These are phyloP conservation scores for Cerastis leucographa DNA, from an alignment of 2,888 invertebrate genomes.

Conservation along the genomic window DNA sequence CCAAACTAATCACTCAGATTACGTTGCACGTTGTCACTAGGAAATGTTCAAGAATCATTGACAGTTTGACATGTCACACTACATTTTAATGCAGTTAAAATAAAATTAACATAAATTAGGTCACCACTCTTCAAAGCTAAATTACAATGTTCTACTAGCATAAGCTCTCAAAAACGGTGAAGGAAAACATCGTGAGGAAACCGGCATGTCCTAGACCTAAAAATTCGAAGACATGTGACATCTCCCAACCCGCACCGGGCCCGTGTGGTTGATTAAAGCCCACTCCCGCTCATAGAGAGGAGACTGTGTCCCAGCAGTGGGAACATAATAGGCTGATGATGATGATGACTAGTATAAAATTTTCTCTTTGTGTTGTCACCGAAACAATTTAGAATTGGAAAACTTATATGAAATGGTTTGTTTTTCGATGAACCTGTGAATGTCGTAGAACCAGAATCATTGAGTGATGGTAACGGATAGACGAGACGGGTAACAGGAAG, in stretches of 20 bases:
- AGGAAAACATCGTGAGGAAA: too few species aligned
- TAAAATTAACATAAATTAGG: background rate
- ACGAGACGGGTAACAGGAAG: background rate
- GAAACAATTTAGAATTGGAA: background rate
- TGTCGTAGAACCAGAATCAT: background rate
- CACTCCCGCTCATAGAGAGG: too few species aligned
- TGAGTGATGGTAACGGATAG: background rate
- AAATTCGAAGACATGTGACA: too few species aligned
- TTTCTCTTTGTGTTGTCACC: background rate
- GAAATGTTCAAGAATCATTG: conserved; percentile 27
- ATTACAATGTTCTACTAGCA: background rate
- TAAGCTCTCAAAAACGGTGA: too few species aligned
- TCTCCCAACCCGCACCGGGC: too few species aligned
- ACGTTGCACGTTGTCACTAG: conserved; percentile 29
- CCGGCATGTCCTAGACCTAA: too few species aligned
- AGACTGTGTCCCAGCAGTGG: too few species aligned
- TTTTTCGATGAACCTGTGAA: background rate
- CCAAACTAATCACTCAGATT: conserved; percentile 52
- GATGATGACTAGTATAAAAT: background rate
- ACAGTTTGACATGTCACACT: conserved; percentile 35
- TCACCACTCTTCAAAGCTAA: too few species aligned
- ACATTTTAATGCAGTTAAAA: background rate
- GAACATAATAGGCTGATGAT: too few species aligned
- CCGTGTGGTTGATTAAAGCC: too few species aligned
- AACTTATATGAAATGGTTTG: background rate